Evolutionary conservation across 2,797 vertebrate genomes (phyloP), one percentile per base, ranked within the genome.

Genomic region (Valencia hispanica): DNA sequence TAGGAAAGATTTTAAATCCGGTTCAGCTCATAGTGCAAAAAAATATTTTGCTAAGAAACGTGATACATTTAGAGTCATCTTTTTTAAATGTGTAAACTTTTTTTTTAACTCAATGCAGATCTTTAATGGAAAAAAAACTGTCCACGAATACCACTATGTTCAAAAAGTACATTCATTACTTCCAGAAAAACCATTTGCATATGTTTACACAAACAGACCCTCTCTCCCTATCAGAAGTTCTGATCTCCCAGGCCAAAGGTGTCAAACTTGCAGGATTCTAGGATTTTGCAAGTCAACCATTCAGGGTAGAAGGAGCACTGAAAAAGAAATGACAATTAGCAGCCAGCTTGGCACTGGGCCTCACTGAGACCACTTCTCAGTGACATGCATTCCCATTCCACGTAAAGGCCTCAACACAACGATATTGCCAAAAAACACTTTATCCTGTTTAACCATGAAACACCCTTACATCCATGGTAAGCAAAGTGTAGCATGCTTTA

Each of bases 381-480:
- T 5, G 0, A 73, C 84, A 77, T 34, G 20, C 34, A 27, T 68
- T 76, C 78, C 74, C 74, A 74, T 17, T 68, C 70, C 68, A 72
- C 66, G 70, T 79, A 79, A 39, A 75, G 79, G 83, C 81, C 86
- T 84, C 75, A 27, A 85, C 77, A 76, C 77, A 81, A 72, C 63
- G 30, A 75, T 81, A 81, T 85, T 79, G 79, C 85, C 87, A 86
- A 82, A 82, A 84, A 75, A 68, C 74, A 63, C 57, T 55, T 43
- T 79, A 88, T 90, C 86, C 79, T 85, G 84, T 91, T 89, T 86
- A 90, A 80, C 75, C 84, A 72, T 82, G 82, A 85, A 86, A 45
- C 75, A 77, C 74, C 75, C 74, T 78, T 36, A 69, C 83, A 79
- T 84, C 51, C 61, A 65, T 72, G 27, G 83, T 61, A 91, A 85